Percentiles rank a stretch among this genome's conserved stretches.
phyloP scores from a whole-genome alignment of 1,140 invertebrate species.

The Forficula auricularia region DNA sequence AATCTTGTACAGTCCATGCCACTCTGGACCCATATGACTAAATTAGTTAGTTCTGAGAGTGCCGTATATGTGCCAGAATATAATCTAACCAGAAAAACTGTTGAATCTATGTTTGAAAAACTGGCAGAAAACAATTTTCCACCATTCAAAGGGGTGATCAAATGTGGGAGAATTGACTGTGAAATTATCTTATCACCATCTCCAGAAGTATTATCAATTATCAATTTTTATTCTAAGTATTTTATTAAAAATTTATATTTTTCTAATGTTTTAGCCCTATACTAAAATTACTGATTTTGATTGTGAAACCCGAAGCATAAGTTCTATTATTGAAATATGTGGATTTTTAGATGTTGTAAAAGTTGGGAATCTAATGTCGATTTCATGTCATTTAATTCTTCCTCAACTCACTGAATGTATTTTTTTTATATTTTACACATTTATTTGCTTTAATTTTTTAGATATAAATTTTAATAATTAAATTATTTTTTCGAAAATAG shows the following conservation, averaged over 20 bases:
- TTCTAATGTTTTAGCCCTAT: slow-evolving; percentile 31
- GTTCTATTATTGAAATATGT: slow-evolving; percentile 53
- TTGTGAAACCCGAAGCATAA: slow-evolving; percentile 34
- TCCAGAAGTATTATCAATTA: slow-evolving; percentile 32
- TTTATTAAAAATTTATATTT: not conserved
- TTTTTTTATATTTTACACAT: too few species aligned
- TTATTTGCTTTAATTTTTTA: too few species aligned
- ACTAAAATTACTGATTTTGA: slow-evolving; percentile 48
- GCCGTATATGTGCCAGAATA: slow-evolving; percentile 43
- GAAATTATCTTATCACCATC: slow-evolving; percentile 58
- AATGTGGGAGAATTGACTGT: slow-evolving; percentile 59
- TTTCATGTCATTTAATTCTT: slow-evolving; percentile 77
- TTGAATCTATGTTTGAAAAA: slow-evolving; percentile 49
- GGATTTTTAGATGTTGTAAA: slow-evolving; percentile 69
- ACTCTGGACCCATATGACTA: slow-evolving; percentile 32
- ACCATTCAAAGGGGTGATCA: slow-evolving; percentile 52
- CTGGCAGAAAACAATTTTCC: slow-evolving; percentile 61
- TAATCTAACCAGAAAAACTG: slow-evolving; percentile 32
- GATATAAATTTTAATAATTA: too few species aligned
- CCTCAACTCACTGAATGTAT: slow-evolving; percentile 31
- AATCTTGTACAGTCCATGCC: slow-evolving; percentile 25
- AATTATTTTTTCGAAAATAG: too few species aligned
- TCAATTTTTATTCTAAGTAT: slow-evolving; percentile 4
- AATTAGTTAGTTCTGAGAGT: slow-evolving; percentile 40
- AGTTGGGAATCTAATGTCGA: slow-evolving; percentile 80